phyloP scores from a whole-genome alignment of 2,797 vertebrate species.

The Carcharodon carcharias region DNA sequence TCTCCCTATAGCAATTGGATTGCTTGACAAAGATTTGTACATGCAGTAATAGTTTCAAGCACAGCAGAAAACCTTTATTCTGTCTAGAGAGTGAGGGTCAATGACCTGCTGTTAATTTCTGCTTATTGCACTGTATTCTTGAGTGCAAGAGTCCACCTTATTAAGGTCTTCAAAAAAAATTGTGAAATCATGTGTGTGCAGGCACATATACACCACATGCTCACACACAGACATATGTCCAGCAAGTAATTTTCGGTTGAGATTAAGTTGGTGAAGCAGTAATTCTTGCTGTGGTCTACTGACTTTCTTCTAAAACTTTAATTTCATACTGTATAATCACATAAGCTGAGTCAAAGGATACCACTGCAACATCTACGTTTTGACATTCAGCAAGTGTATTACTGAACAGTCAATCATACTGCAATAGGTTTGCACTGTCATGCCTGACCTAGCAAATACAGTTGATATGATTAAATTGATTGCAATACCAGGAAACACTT shows the following conservation, averaged over 20 bases:
- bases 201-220: not conserved
- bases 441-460: conserved; percentile 14
- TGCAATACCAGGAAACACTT: conserved; percentile 4
- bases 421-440: not conserved
- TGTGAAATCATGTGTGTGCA: not conserved
- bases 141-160: not conserved
- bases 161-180: not conserved
- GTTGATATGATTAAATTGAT: not conserved
- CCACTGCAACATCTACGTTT: not conserved
- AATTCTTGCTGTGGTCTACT: not conserved
- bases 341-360: not conserved
- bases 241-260: not conserved
- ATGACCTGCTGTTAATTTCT: not conserved
- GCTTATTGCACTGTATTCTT: not conserved
- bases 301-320: not conserved
- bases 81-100: not conserved
- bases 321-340: not conserved
- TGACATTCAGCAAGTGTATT: not conserved
- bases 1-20: not conserved
- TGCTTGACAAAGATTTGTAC: not conserved
- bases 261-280: not conserved
- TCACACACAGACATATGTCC: not conserved
- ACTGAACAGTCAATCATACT: conserved; percentile 18
- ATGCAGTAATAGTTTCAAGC: not conserved
- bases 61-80: not conserved